Evolutionary conservation across 2,113 vertebrate species (phyloP).

Genomic region (Thermophis baileyi): DNA sequence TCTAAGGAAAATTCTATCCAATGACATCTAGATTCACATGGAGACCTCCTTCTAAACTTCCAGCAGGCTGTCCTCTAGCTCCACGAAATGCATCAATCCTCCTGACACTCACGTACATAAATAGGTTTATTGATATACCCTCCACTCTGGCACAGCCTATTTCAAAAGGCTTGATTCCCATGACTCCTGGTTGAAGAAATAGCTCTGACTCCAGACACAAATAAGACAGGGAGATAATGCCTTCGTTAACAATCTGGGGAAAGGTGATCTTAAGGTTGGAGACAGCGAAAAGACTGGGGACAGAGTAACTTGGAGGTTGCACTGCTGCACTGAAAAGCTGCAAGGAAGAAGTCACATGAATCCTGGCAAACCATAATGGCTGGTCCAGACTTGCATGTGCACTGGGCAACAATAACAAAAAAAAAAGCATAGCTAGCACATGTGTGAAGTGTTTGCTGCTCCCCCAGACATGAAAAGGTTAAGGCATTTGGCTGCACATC

Average conservation of each 20-base stretch:
- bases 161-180: not conserved
- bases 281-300: not conserved
- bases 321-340: not conserved
- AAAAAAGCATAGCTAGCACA: not conserved
- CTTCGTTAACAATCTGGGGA: not conserved
- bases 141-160: no score
- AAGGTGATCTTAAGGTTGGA: not conserved
- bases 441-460: conserved; percentile 8
- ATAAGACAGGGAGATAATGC: not conserved
- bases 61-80: not conserved
- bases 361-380: not conserved
- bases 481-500: conserved; percentile 36
- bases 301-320: not conserved
- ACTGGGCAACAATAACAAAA: not conserved
- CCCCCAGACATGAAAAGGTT: conserved; percentile 54
- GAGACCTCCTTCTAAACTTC: not conserved
- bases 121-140: not conserved
- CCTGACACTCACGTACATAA: not conserved
- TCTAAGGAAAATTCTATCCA: not conserved
- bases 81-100: not conserved
- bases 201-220: not conserved
- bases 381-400: not conserved
- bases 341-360: not conserved
- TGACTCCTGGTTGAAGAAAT: not conserved
- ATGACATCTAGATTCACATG: not conserved